Evolutionary conservation across 2,797 vertebrate species (phyloP).

Genomic region (Ctenopoma multispine): DNA sequence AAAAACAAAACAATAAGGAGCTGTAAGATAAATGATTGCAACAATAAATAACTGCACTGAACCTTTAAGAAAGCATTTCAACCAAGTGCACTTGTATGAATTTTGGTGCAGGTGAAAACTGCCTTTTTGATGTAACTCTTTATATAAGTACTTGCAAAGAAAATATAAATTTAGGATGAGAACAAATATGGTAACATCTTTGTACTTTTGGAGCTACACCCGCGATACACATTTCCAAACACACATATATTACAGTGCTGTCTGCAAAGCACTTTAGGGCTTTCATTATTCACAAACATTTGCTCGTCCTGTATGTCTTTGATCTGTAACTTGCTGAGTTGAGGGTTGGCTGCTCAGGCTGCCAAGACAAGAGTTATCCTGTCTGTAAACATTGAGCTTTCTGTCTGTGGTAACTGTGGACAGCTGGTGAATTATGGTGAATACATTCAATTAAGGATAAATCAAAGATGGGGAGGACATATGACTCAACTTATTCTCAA

Average conservation of each 20-base stretch:
- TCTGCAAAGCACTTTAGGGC: conserved; percentile 6
- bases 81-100: neutral
- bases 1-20: too few relatives aligned
- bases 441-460: neutral
- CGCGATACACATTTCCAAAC: conserved; percentile 2
- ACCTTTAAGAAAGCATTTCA: neutral
- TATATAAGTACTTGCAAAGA: neutral
- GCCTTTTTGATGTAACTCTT: neutral
- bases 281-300: conserved; percentile 23
- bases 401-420: conserved; percentile 4
- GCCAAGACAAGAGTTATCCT: conserved; percentile 4
- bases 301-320: conserved; percentile 6
- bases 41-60: too few relatives aligned
- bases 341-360: neutral
- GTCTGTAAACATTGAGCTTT: conserved; percentile 26
- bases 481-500: neutral
- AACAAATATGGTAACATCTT: neutral
- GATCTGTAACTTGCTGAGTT: conserved; percentile 14
- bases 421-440: conserved; percentile 1
- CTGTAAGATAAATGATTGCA: too few relatives aligned
- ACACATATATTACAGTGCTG: neutral
- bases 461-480: conserved; percentile 12
- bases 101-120: neutral
- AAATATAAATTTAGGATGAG: neutral
- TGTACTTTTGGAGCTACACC: neutral